Percentiles rank a stretch among this genome's conserved stretches.
phyloP scores from a whole-genome alignment of 1,140 invertebrate genomes.

The Drosophila tsacasi region DNA sequence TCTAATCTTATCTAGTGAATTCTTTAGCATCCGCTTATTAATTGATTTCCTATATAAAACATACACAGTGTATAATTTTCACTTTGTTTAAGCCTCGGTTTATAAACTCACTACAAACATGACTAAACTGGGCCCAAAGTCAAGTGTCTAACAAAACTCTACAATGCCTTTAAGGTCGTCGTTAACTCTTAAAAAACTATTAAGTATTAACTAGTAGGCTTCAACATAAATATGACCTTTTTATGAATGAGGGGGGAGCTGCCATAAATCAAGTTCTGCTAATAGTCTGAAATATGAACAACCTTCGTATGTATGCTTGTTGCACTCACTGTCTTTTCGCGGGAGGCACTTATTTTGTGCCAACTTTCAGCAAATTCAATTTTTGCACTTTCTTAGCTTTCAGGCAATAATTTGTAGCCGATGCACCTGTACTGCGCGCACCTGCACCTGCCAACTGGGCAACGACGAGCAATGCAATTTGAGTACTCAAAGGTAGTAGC shows the following conservation, averaged over 20 bases:
- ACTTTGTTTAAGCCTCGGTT: background rate
- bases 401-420: slow-evolving; percentile 28
- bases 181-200: slow-evolving; percentile 3
- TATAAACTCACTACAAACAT: background rate
- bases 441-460: slow-evolving; percentile 35
- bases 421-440: slow-evolving; percentile 27
- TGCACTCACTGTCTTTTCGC: slow-evolving; percentile 20
- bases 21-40: background rate
- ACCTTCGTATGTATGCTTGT: background rate
- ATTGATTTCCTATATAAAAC: background rate
- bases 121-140: background rate
- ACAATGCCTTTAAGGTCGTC: slow-evolving; percentile 1
- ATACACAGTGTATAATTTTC: background rate
- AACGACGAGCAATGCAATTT: slow-evolving; percentile 31
- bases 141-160: background rate
- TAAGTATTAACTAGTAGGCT: slow-evolving; percentile 1
- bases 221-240: slow-evolving; percentile 12
- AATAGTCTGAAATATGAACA: background rate
- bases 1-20: too few species aligned
- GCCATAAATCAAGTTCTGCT: slow-evolving; percentile 15
- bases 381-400: slow-evolving; percentile 38
- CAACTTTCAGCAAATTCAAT: slow-evolving; percentile 45
- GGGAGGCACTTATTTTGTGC: slow-evolving; percentile 30
- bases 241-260: background rate
- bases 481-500: slow-evolving; percentile 31